Conservation (phyloP, 2,888 invertebrate genomes). For the Onchidella celtica region DNA sequence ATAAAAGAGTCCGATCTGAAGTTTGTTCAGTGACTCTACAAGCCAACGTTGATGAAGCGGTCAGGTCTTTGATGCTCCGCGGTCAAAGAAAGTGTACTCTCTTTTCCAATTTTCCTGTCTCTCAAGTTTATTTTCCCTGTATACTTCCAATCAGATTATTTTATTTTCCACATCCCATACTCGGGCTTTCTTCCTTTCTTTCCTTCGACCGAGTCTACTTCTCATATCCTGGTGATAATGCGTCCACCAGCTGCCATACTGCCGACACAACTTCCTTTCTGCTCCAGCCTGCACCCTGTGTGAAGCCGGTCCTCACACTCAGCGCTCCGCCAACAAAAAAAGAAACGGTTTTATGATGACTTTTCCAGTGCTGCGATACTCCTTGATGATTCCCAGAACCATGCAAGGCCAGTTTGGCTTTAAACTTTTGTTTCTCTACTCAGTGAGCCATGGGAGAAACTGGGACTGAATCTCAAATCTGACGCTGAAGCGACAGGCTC, state of each 20-base stretch:
- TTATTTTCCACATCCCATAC: background rate
- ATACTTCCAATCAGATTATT: background rate
- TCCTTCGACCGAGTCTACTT: slow-evolving; percentile 7
- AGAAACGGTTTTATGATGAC: background rate
- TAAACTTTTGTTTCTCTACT: no score
- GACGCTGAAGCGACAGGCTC: no score
- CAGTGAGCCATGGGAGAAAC: no score
- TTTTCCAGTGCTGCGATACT: slow-evolving; percentile 29
- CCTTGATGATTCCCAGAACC: background rate
- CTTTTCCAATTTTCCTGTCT: no score
- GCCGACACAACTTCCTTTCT: background rate
- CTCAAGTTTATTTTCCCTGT: no score
- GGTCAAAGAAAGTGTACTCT: no score
- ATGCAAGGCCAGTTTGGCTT: background rate
- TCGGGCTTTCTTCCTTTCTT: slow-evolving; percentile 2
- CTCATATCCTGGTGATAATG: slow-evolving; percentile 30
- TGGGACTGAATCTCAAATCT: no score
- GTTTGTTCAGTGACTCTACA: no score
- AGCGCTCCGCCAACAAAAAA: slow-evolving; percentile 15
- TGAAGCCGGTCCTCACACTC: slow-evolving; percentile 6
- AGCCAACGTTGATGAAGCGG: no score
- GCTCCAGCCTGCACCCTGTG: slow-evolving; percentile 22
- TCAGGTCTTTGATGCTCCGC: no score
- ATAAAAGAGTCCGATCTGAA: no score
- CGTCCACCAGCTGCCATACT: slow-evolving; percentile 11